Evolutionary conservation across 2,888 invertebrate species (phyloP).

Genomic region (Phania funesta): DNA sequence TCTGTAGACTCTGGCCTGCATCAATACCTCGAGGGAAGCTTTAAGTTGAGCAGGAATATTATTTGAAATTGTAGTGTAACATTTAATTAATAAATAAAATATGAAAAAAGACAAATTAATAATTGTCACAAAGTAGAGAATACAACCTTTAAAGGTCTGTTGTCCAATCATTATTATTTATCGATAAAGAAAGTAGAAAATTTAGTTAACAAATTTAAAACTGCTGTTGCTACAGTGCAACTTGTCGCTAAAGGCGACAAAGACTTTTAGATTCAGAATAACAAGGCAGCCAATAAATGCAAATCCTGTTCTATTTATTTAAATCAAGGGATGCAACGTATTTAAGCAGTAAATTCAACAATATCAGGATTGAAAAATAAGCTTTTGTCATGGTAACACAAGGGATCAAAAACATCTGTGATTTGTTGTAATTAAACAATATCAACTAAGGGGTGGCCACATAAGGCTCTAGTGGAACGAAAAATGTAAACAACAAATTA

Average conservation of each 20-base stretch:
- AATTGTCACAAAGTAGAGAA: background rate
- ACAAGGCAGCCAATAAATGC: conserved; percentile 45
- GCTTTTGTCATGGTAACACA: conserved; percentile 54
- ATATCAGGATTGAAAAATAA: background rate
- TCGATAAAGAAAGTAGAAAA: background rate
- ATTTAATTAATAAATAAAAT: too few species aligned
- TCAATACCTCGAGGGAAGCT: too few species aligned
- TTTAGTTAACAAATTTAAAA: conserved; percentile 36
- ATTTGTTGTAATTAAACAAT: conserved; percentile 72
- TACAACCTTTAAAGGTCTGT: background rate
- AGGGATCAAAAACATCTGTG: conserved; percentile 73
- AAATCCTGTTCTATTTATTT: conserved; percentile 47
- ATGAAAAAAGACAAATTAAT: background rate
- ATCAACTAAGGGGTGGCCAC: conserved; percentile 40
- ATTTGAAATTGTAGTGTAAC: too few species aligned
- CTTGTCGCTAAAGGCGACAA: background rate
- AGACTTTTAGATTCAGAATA: conserved; percentile 11
- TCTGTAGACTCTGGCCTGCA: too few species aligned
- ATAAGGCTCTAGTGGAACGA: background rate
- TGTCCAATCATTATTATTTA: background rate
- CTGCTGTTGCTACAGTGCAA: conserved; percentile 47
- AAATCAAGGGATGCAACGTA: conserved; percentile 33
- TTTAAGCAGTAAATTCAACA: background rate
- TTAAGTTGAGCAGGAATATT: too few species aligned
- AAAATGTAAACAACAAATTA: conserved; percentile 17